Evolutionary conservation across 1,140 invertebrate genomes (phyloP), one percentile per base, ranked within the genome.

Genomic region (Lutraria rhynchaena): DNA sequence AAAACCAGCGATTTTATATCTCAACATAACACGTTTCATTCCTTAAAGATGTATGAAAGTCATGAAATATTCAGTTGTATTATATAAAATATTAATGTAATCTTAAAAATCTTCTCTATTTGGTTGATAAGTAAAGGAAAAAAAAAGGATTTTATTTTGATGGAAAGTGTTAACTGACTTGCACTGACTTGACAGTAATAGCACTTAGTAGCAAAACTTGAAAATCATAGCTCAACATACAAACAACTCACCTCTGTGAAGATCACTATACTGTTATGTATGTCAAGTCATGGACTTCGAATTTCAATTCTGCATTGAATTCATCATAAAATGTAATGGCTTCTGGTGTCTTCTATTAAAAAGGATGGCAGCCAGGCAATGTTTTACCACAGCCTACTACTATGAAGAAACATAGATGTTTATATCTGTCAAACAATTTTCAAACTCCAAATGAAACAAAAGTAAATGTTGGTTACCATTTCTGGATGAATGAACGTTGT

Each of bases 341-440:
- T 3, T 37, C 19, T 29, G 29, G 51, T 37, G 78, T 24, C 9
- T 81, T 63, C 44, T 33, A 46, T n/a, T 81, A 61, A 31, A 46
- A 81, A 81, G 67, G 78, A 13, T 81, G 67, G 53, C 35, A 51
- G 41, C 78, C 78, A 24, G 78, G 78, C 3, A 51, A 49, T 41
- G 27, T 71, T 1, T 27, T 24, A 9, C 19, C 53, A 2, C 53
- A 71, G 22, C 78, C 78, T 7, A 35, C 67, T 31, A 33, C 27
- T 24, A 61, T 63, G 19, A 81, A 81, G 58, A 51, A 73, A 41
- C 51, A 71, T 17, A 37, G 58, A 0, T 81, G 78, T 53, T 13
- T 81, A 53, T 73, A 31, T 60, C 49, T 81, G 35, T 58, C 67
- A 19, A 41, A 53, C 17, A 27, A 51, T 3, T 71, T 53, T 29